Evolutionary conservation across 2,888 invertebrate genomes (phyloP), one percentile per base, ranked within the genome.

Genomic region (Gibbula magus): DNA sequence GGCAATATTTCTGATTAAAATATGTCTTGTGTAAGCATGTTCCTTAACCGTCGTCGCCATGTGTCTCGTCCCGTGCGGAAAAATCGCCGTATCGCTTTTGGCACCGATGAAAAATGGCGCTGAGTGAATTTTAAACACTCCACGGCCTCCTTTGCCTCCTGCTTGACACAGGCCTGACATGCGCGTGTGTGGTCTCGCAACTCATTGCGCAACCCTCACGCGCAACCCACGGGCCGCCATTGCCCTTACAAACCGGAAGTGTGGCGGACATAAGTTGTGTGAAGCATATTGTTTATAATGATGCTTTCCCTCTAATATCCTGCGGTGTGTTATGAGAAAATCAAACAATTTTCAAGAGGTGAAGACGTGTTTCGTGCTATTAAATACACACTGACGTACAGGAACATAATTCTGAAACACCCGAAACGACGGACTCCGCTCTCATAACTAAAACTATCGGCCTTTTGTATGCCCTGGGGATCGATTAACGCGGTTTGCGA

Each of bases 121-220:
- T 29, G 54, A 75, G 75, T 75, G 75, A 75, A 54, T 75, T 53
- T 75, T 75, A 53, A 75, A 75, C 75, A 75, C 52, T 51, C 54
- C 3, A 29, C 39, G 35, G 52, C 75, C 53, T 75, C 16, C 32
- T 16, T 53, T 54, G 35, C 29, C 25, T 32, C 8, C 53, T 32
- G n/a, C 54, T 29, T 53, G 32, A 53, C 75, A 20, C 54, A 25
- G 54, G 54, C 54, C 52, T 25, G 75, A 22, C 52, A 51, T 75
- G 45, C 35, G n/a, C 35, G 53, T 75, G 75, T 52, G 75, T 75
- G 75, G 75, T 75, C 75, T 32, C 25, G 29, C 32, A 29, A 20
- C 13, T 54, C 75, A 75, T 54, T 53, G 75, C 75, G 75, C 75
- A 75, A 32, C 54, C 29, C 51, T n/a, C 32, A 16, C 29, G 54